Base-by-base conservation (phyloP, 2,888 invertebrate genomes). In the Tethea ocularis region DNA sequence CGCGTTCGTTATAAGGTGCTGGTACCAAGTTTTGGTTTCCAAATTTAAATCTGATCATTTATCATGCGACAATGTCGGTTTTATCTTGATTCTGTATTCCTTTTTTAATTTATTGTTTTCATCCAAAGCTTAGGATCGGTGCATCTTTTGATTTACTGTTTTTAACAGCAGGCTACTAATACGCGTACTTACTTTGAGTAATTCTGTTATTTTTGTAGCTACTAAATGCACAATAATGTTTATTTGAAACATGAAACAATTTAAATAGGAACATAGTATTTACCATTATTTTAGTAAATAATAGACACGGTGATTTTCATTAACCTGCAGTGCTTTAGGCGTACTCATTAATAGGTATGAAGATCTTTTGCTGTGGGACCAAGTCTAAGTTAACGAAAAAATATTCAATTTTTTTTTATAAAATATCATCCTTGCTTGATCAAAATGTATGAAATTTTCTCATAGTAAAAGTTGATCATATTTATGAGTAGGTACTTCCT, bases 41-140 rank as follows among this genome's bases (percentile, higher is more conserved):
- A 88, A 89, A 88, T 90, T 88, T 89, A 89, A 91, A 91, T 90
- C 91, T 86, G 90, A 87, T 89, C 90, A 86, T 92, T 89, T 89
- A 91, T 92, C 93, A 91, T 87, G 91, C 88, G 93, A 92, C 92
- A 92, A 77, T 88, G 88, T 89, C 87, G 85, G 82, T 83, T 87
- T 88, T 87, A 89, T 89, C 87, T 89, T 83, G 83, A 86, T 86
- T 80, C 80, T 79, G 77, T 76, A 75, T 70, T 78, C 83, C 82
- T 82, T 72, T 77, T 80, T 64, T 67, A 72, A 76, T 80, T 82
- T 78, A 78, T 81, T 80, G 77, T 80, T 74, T 75, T 73, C 72
- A 71, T 68, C 71, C 74, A 68, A 54, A 22, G 54, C 33, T 66
- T 68, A 72, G 68, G 68, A 68, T 67, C 70, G 75, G 69, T 72